Evolutionary conservation across 1,140 invertebrate genomes (phyloP), one percentile per base, ranked within the genome.

Genomic region (Thalassaphorura encarpata): DNA sequence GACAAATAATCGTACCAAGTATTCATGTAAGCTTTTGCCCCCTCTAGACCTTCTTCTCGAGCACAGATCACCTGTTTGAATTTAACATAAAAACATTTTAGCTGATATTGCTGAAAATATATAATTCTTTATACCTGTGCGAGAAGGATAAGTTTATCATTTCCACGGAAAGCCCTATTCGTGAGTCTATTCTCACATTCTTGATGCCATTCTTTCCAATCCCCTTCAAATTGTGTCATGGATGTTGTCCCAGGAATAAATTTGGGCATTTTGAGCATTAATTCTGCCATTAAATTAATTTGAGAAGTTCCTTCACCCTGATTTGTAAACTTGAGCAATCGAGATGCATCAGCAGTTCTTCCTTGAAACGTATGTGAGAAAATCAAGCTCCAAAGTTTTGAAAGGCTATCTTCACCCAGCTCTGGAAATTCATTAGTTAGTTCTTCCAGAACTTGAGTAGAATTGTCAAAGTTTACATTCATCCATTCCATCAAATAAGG

Each of bases 1-100:
- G 43, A 42, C 29, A 65, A 33, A 29, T 65, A 65, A 41, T 65
- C 63, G 27, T 61, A 61, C 63, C 63, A 61, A 54, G 39, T 61
- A 0, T 31, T 11, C 2, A 65, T 47, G 24, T 48, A 41, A 33
- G 27, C 18, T 33, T 53, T 52, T 15, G 24, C 48, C 19, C 51
- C 53, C 28, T 42, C 6, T 42, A 59, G 62, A 11, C 40, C 63
- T 13, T 52, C 54, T 23, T 56, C 56, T 4, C 56, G 42, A 0
- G 59, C 63, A 27, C 51, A 41, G 1, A 65, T 16, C 31, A 65
- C 40, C 52, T 60, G n/a, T n/a, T n/a, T n/a, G n/a, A n/a, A n/a
- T n/a, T n/a, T n/a, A n/a, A n/a, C 11, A 3, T 27, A 31, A 33
- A 18, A 6, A 16, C 18, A 50, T 16, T 36, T 15, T 1, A 33